These are phyloP conservation scores for Drosophila virilis DNA, from an alignment of 1,140 invertebrate species.

Conservation along the genomic window DNA sequence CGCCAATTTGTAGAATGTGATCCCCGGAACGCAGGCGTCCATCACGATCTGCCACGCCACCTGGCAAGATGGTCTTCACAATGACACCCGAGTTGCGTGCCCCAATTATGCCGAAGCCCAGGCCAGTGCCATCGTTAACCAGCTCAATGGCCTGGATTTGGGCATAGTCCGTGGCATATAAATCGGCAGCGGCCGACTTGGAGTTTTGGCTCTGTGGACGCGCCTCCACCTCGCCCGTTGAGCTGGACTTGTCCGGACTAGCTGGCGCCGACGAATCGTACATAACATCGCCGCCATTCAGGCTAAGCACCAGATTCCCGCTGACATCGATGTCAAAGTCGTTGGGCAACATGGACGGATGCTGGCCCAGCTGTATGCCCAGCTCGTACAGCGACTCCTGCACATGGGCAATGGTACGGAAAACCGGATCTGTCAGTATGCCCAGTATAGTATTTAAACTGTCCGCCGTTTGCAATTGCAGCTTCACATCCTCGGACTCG, in stretches of 20 bases:
- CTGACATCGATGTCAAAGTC: constrained; percentile 93
- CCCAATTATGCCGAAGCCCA: constrained; percentile 98
- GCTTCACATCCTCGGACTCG: constrained; percentile 89
- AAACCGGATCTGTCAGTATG: constrained; percentile 95
- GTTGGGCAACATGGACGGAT: constrained; percentile 95
- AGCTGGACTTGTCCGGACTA: constrained; percentile 72
- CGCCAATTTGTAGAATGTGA: constrained; percentile 98
- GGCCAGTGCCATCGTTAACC: constrained; percentile 96
- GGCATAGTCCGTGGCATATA: constrained; percentile 96
- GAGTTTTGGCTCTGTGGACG: constrained; percentile 80
- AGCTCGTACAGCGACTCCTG: constrained; percentile 93
- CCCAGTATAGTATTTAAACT: constrained; percentile 94
- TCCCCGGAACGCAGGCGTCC: constrained; percentile 96
- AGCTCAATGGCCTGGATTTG: constrained; percentile 98
- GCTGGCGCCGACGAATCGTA: constrained; percentile 84
- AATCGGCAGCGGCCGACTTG: constrained; percentile 86
- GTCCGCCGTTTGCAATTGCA: constrained; percentile 90
- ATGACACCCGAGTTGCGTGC: constrained; percentile 98
- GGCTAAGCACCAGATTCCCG: constrained; percentile 88
- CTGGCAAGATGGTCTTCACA: constrained; percentile 98
- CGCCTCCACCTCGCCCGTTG: constrained; percentile 85
- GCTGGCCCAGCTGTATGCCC: constrained; percentile 91
- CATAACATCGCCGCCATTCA: constrained; percentile 85
- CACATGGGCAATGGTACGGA: constrained; percentile 95
- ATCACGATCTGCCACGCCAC: constrained; percentile 97